Conservation (phyloP, 2,888 invertebrate genomes). For the Trissoscelio sp. region DNA sequence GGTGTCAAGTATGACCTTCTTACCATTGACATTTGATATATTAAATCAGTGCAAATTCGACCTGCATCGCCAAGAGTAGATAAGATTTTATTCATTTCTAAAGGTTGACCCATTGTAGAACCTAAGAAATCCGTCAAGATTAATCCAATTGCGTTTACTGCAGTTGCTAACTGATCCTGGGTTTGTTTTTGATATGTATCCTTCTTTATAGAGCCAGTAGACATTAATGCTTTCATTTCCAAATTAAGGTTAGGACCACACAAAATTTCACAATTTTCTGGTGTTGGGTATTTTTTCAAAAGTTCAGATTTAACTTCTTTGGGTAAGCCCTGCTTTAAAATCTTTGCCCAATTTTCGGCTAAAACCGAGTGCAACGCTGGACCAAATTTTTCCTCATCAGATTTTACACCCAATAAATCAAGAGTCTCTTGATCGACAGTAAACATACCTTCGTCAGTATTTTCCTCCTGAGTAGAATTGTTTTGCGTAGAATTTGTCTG, state of each 20-base stretch:
- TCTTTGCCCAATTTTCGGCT: neutral
- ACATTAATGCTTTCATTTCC: slow-evolving; percentile 25
- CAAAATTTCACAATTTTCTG: slow-evolving; percentile 9
- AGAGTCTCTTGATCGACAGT: neutral
- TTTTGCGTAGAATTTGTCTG: no score
- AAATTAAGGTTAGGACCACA: slow-evolving; percentile 6
- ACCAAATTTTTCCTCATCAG: neutral
- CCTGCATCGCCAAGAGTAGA: slow-evolving; percentile 6
- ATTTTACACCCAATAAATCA: neutral
- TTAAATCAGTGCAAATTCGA: neutral
- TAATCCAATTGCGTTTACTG: neutral
- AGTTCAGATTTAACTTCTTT: neutral
- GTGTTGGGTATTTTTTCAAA: neutral
- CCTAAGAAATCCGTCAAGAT: neutral
- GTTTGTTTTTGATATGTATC: slow-evolving; percentile 13
- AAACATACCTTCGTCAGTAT: no score
- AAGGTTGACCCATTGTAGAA: neutral
- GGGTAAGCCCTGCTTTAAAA: neutral
- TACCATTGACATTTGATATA: slow-evolving; percentile 8
- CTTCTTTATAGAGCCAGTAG: slow-evolving; percentile 15
- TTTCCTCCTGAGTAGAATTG: no score
- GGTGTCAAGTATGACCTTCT: slow-evolving; percentile 5
- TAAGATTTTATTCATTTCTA: neutral
- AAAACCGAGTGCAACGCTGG: neutral
- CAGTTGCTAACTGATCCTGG: slow-evolving; percentile 17